Evolutionary conservation across 35 echinoderm and acorn worm genomes (phyloP).

Genomic region (Anneissia japonica): DNA sequence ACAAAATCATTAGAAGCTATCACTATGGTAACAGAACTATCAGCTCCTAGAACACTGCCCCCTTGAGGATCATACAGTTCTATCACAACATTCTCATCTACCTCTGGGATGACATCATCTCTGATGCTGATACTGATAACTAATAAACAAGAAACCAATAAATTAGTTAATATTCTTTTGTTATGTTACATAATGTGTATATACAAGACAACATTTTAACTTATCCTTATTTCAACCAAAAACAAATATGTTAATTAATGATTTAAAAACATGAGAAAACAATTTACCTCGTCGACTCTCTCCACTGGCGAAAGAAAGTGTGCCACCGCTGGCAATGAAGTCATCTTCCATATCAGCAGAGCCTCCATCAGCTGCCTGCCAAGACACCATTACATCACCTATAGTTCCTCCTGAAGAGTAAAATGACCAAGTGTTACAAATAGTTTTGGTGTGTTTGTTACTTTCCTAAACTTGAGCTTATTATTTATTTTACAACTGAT

Average conservation of each 20-base stretch:
- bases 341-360: conserved; percentile 57
- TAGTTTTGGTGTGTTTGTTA: too few relatives aligned
- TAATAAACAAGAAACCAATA: background rate
- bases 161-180: background rate
- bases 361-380: conserved; percentile 57
- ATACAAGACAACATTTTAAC: too few relatives aligned
- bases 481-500: too few relatives aligned
- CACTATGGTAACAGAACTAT: conserved; percentile 56
- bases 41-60: conserved; percentile 58
- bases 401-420: conserved; percentile 68
- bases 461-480: too few relatives aligned
- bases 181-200: background rate
- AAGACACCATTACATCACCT: conserved; percentile 82
- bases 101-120: conserved; percentile 75
- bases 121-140: conserved; percentile 88
- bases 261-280: background rate
- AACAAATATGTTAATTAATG: background rate
- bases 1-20: conserved; percentile 94
- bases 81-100: conserved; percentile 56
- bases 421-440: too few relatives aligned
- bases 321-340: conserved; percentile 82
- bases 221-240: too few relatives aligned
- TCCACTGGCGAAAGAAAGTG: conserved; percentile 75
- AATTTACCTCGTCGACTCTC: conserved; percentile 79
- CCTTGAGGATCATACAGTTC: conserved; percentile 78